Evolutionary conservation across 2,888 invertebrate species (phyloP), one percentile per base, ranked within the genome.

Genomic region (Lasioglossum zephyrum): DNA sequence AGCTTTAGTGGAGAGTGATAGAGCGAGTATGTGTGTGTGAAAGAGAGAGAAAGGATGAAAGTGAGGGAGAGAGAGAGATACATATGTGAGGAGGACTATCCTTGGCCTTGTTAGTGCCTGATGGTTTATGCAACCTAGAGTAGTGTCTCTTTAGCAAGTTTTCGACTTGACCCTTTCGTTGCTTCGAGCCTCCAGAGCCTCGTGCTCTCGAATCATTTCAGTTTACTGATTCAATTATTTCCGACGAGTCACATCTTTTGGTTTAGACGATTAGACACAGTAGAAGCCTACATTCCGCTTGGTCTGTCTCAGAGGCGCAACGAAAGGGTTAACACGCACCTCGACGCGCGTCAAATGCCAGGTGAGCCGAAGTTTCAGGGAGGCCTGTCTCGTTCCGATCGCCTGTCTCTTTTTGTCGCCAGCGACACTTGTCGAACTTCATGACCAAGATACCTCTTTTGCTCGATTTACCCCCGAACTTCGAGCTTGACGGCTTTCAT

Each of bases 401-500:
- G 74, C 36, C 26, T 66, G 49, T 75, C 11, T 69, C 41, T 57
- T 69, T 63, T 63, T 4, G 63, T 63, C 63, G 63, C 39, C 11
- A 69, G 69, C 69, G n/a, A 39, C n/a, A 77, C 49, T 57, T 57
- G 41, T 73, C 53, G 44, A 13, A 44, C 73, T 57, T 57, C 66
- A 57, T 36, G 87, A 83, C 76, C 63, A 87, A 74, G 84, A 84
- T 84, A 91, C 88, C 91, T 89, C 90, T 89, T 91, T 89, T 90
- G 90, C 91, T 91, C 90, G 90, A 90, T 89, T 88, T 85, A 84
- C 70, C 78, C 85, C 69, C 63, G 41, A 83, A 85, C 81, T 81
- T 91, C 85, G 85, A 86, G 89, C 90, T 90, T 89, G n/a, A 87
- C 85, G 82, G 84, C 91, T 89, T 85, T 81, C 84, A 72, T 78